phyloP scores from a whole-genome alignment of 2,888 invertebrate genomes.

The Drosophila borealis region DNA sequence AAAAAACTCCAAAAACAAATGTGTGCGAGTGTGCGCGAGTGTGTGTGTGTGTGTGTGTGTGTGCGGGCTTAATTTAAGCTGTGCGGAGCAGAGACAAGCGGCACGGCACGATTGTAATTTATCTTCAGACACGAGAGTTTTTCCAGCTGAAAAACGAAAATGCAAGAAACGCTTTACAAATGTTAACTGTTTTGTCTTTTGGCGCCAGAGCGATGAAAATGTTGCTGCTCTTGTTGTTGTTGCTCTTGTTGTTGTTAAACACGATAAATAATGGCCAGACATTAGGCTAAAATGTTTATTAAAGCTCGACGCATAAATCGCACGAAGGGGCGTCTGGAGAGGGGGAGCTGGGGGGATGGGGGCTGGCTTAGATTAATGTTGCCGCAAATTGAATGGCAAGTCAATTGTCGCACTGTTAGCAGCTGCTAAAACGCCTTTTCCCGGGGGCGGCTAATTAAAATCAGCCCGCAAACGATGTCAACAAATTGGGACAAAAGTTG shows the following conservation, averaged over 20 bases:
- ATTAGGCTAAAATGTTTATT: slow-evolving; percentile 80
- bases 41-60: slow-evolving; percentile 19
- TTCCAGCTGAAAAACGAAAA: slow-evolving; percentile 56
- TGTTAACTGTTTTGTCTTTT: slow-evolving; percentile 82
- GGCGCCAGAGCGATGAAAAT: slow-evolving; percentile 77
- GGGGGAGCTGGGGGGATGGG: not conserved
- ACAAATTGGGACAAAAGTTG: not conserved
- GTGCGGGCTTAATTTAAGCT: slow-evolving; percentile 60
- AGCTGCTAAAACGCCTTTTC: slow-evolving; percentile 55
- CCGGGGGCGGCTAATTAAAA: slow-evolving; percentile 74
- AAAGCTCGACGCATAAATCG: slow-evolving; percentile 68
- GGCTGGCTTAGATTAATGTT: slow-evolving; percentile 42
- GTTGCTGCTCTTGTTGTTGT: slow-evolving; percentile 13
- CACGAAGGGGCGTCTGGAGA: not conserved
- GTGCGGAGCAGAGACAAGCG: slow-evolving; percentile 32
- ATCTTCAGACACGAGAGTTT: slow-evolving; percentile 64
- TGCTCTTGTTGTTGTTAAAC: slow-evolving; percentile 30
- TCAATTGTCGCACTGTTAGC: slow-evolving; percentile 73
- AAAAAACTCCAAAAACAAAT: slow-evolving; percentile 71
- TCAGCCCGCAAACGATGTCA: slow-evolving; percentile 69
- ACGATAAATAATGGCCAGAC: slow-evolving; percentile 72
- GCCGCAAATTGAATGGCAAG: slow-evolving; percentile 60
- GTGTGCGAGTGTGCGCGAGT: not conserved
- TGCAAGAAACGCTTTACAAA: slow-evolving; percentile 75
- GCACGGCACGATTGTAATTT: slow-evolving; percentile 70